Percentiles rank a stretch among this genome's conserved stretches.
Evolutionary conservation across 2,797 vertebrate species (phyloP).

Genomic region (Decapterus maruadsi): DNA sequence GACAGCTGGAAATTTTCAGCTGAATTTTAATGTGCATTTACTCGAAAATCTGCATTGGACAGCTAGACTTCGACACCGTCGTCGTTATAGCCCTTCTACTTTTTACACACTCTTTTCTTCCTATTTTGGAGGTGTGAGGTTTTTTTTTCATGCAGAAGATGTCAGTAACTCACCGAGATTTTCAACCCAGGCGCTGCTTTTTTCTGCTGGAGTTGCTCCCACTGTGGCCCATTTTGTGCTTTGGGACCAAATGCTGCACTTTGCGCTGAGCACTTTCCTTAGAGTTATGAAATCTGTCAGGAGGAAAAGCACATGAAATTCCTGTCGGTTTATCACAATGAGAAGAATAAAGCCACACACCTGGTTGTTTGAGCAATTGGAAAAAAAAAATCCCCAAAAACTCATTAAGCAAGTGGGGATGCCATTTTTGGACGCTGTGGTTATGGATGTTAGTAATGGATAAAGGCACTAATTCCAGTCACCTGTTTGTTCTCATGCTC

Average conservation of each 20-base stretch:
- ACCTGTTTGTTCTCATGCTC: conserved; percentile 31
- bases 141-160: conserved; percentile 8
- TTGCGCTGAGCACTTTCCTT: conserved; percentile 3
- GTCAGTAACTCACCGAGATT: conserved; percentile 5
- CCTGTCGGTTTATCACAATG: conserved; percentile 20
- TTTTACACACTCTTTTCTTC: conserved; percentile 1
- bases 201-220: conserved; percentile 23
- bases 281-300: conserved; percentile 28
- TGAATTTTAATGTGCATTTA: conserved; percentile 3
- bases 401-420: not conserved
- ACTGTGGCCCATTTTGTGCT: conserved; percentile 35
- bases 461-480: conserved; percentile 33
- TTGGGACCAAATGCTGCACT: conserved; percentile 42
- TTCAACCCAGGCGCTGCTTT: not conserved
- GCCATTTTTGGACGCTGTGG: conserved; percentile 23
- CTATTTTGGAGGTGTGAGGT: conserved; percentile 11
- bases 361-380: conserved; percentile 32
- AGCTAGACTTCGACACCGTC: not conserved
- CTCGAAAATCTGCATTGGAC: conserved; percentile 2
- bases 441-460: conserved; percentile 37
- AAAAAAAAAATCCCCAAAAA: conserved; percentile 8
- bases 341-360: conserved; percentile 36
- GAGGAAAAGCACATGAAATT: conserved; percentile 37
- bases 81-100: not conserved
- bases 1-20: not conserved